A percentile compares a stretch with the other conserved stretches of the same genome.
phyloP scores from a whole-genome alignment of 2,797 vertebrate genomes.

The Babyrousa celebensis region DNA sequence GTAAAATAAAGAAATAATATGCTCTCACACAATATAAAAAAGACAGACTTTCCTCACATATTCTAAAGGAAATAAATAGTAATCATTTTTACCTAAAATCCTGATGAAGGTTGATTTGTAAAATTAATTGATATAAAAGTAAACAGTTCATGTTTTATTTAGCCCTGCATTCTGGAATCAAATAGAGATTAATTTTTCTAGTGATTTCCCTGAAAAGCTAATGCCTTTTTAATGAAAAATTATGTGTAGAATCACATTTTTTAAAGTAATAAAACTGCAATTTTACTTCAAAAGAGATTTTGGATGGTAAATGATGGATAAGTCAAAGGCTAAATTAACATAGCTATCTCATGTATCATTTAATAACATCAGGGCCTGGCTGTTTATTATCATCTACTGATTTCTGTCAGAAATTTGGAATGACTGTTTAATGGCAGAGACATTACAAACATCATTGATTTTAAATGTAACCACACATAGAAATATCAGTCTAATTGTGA shows the following conservation, averaged over 20 bases:
- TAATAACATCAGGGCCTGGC: constrained; percentile 88
- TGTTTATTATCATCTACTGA: constrained; percentile 85
- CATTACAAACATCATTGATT: constrained; percentile 82
- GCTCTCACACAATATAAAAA: neutral
- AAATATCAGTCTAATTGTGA: constrained; percentile 45
- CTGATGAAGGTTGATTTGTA: constrained; percentile 54
- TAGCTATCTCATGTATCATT: constrained; percentile 90
- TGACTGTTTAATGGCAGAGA: constrained; percentile 78
- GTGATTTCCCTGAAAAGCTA: constrained; percentile 76
- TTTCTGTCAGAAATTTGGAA: constrained; percentile 88
- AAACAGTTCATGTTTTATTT: constrained; percentile 71
- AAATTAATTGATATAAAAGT: constrained; percentile 63
- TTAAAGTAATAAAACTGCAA: constrained; percentile 85
- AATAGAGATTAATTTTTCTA: constrained; percentile 71
- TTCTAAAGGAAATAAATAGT: constrained; percentile 58
- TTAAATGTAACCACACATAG: constrained; percentile 72
- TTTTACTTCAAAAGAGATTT: constrained; percentile 88
- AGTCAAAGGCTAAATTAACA: constrained; percentile 88
- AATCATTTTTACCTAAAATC: constrained; percentile 55
- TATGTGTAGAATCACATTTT: constrained; percentile 86
- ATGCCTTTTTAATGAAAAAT: constrained; percentile 86
- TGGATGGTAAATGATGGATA: constrained; percentile 89
- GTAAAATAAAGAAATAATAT: constrained; percentile 25
- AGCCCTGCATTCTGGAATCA: constrained; percentile 52
- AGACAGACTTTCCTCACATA: neutral